These are phyloP conservation scores for Linepithema humile DNA, from an alignment of 1,140 invertebrate species.

Conservation along the genomic window DNA sequence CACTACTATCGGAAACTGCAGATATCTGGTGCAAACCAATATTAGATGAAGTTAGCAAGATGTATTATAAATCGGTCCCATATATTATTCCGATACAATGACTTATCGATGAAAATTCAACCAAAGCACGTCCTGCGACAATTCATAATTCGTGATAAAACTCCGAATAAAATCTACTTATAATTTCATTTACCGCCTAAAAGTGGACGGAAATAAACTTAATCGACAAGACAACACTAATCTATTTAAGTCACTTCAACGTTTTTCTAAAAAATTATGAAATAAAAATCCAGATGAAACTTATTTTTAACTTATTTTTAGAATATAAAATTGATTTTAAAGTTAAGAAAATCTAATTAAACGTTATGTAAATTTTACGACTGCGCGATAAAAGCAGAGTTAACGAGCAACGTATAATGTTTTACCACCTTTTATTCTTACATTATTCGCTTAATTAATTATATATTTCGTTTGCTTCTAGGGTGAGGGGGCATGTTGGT, in stretches of 20 bases:
- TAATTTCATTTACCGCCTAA: too few relatives aligned
- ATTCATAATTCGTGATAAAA: too few relatives aligned
- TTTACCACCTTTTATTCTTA: not conserved
- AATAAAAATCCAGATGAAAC: too few relatives aligned
- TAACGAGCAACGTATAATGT: not conserved
- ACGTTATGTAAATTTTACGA: not conserved
- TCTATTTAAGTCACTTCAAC: too few relatives aligned
- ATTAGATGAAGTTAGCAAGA: constrained; percentile 32
- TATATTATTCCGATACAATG: not conserved
- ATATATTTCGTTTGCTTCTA: constrained; percentile 51
- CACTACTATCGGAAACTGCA: constrained; percentile 5
- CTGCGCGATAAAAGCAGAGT: not conserved
- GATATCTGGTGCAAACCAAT: constrained; percentile 36
- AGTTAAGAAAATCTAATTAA: not conserved
- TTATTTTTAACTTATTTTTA: not conserved
- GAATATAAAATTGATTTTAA: not conserved
- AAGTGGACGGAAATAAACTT: too few relatives aligned
- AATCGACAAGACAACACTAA: too few relatives aligned
- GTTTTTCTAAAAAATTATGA: too few relatives aligned
- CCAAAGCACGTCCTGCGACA: not conserved
- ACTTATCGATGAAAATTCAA: constrained; percentile 8
- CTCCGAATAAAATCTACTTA: too few relatives aligned
- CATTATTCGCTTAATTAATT: not conserved
- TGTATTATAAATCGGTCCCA: constrained; percentile 1
- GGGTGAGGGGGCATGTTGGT: constrained; percentile 80